These are phyloP conservation scores for Epizoanthus illoricatus DNA, from an alignment of 92 coral and sea anemone species.

Conservation along the genomic window DNA sequence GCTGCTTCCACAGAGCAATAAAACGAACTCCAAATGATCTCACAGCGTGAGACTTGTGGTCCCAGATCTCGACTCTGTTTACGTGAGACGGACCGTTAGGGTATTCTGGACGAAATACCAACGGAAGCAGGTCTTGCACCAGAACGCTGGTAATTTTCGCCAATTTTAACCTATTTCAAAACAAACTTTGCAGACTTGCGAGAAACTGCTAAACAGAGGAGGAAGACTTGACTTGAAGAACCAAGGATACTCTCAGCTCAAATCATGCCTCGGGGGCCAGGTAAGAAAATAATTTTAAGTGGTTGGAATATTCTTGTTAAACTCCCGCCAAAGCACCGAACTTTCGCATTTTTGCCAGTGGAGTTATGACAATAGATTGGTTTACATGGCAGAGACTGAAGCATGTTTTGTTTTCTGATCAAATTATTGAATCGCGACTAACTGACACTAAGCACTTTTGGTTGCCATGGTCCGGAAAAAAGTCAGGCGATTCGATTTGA, in stretches of 20 bases:
- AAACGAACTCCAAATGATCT: neutral
- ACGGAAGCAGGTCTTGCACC: too few relatives aligned
- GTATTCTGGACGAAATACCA: too few relatives aligned
- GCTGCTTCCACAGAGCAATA: neutral
- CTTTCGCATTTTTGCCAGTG: slow-evolving; percentile 34
- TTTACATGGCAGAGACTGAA: slow-evolving; percentile 52
- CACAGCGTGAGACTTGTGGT: neutral
- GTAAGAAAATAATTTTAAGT: slow-evolving; percentile 20
- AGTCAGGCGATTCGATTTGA: neutral
- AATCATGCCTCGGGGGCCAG: slow-evolving; percentile 67
- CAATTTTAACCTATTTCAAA: neutral
- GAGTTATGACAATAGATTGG: slow-evolving; percentile 23
- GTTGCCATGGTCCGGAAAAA: slow-evolving; percentile 35
- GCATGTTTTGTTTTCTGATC: slow-evolving; percentile 32
- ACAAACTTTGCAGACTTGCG: neutral
- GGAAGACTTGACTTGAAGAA: neutral
- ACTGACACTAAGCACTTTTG: neutral
- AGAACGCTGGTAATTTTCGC: too few relatives aligned
- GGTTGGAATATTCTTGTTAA: too few relatives aligned
- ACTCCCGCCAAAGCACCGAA: neutral
- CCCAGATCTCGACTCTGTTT: neutral
- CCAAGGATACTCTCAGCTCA: neutral
- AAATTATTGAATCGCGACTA: neutral
- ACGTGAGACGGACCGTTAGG: slow-evolving; percentile 15
- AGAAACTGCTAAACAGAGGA: neutral